These are phyloP conservation scores for Anthrax anthrax DNA, from an alignment of 2,888 invertebrate species.

Conservation along the genomic window DNA sequence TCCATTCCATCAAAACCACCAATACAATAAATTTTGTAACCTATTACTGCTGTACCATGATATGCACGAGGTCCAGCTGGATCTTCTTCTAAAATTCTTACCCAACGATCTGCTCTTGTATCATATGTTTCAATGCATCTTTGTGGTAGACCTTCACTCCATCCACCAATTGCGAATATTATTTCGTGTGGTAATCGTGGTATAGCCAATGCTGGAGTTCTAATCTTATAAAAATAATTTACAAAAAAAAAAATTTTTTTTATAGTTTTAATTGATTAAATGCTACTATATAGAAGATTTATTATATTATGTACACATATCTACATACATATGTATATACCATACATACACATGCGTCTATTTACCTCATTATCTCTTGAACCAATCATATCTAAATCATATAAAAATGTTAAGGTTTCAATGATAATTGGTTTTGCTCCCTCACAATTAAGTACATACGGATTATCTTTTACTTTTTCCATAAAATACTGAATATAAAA, in stretches of 20 bases:
- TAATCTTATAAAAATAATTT: slow-evolving; percentile 24
- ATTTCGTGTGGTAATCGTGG: slow-evolving; percentile 80
- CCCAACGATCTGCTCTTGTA: slow-evolving; percentile 80
- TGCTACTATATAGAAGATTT: not conserved
- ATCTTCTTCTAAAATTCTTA: slow-evolving; percentile 51
- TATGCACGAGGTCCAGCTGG: slow-evolving; percentile 77
- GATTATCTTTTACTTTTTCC: slow-evolving; percentile 79
- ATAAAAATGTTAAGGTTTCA: slow-evolving; percentile 79
- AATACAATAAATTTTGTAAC: slow-evolving; percentile 71
- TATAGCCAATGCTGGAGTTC: slow-evolving; percentile 69
- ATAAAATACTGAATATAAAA: slow-evolving; percentile 57
- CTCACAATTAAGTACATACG: slow-evolving; percentile 68
- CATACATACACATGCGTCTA: too few species aligned
- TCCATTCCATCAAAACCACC: slow-evolving; percentile 79
- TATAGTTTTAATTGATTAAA: too few species aligned
- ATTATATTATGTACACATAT: not conserved
- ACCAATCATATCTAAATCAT: slow-evolving; percentile 80
- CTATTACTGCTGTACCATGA: slow-evolving; percentile 83
- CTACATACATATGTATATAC: not conserved
- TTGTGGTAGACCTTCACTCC: slow-evolving; percentile 45
- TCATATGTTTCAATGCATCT: slow-evolving; percentile 76
- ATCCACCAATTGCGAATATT: slow-evolving; percentile 70
- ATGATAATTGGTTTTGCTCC: slow-evolving; percentile 78
- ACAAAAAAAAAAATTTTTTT: not conserved
- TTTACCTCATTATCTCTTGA: slow-evolving; percentile 58